These are phyloP conservation scores for Chrosomus eos DNA, from an alignment of 2,797 vertebrate species.

Conservation along the genomic window DNA sequence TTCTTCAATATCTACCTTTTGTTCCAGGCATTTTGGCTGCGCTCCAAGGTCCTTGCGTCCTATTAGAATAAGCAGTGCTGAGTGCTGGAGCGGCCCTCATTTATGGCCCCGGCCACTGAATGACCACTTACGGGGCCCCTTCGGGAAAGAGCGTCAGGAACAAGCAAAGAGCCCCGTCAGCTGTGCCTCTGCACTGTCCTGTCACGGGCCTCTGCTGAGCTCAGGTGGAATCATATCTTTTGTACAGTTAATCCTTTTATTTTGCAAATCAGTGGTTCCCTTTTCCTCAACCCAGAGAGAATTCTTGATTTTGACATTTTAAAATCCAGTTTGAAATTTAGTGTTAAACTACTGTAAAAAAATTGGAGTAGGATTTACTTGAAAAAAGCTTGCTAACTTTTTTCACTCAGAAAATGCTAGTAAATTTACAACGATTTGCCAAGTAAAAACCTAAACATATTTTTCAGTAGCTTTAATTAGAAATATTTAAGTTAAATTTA, in stretches of 20 bases:
- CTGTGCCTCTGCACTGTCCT: conserved; percentile 65
- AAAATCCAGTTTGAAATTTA: background rate
- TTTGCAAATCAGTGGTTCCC: conserved; percentile 68
- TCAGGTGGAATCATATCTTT: conserved; percentile 73
- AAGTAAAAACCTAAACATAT: too few relatives aligned
- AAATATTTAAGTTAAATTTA: too few relatives aligned
- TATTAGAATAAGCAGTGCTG: conserved; percentile 73
- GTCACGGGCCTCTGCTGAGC: conserved; percentile 77
- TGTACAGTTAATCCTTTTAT: conserved; percentile 74
- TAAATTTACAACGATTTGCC: too few relatives aligned
- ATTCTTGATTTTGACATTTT: background rate
- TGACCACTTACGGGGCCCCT: conserved; percentile 74
- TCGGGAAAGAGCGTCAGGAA: conserved; percentile 76
- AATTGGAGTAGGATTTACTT: too few relatives aligned
- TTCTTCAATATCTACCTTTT: conserved; percentile 70
- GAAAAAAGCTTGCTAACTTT: too few relatives aligned
- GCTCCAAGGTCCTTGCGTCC: conserved; percentile 67
- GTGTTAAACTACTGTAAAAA: background rate
- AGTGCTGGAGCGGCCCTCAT: conserved; percentile 71
- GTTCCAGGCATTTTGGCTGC: conserved; percentile 81
- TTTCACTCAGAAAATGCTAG: too few relatives aligned
- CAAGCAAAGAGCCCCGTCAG: conserved; percentile 85
- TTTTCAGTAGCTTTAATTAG: too few relatives aligned
- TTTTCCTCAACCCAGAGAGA: background rate
- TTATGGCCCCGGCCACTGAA: conserved; percentile 79